A percentile compares a stretch with the other conserved stretches of the same genome.
Evolutionary conservation across 2,797 vertebrate genomes (phyloP).

Genomic region (Staurois parvus): DNA sequence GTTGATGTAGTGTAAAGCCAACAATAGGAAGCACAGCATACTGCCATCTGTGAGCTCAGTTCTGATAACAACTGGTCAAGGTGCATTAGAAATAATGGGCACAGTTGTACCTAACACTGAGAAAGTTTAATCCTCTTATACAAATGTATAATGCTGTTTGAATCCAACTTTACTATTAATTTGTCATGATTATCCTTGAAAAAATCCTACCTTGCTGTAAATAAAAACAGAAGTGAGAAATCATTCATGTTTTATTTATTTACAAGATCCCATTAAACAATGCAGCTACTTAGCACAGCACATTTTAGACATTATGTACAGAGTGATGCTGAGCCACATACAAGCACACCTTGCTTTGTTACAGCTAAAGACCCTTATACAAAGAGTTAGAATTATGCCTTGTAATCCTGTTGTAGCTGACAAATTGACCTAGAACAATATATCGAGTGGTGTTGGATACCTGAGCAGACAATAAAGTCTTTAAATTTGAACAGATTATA

Average conservation of each 20-base stretch:
- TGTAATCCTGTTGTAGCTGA: constrained; percentile 56
- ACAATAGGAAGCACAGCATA: constrained; percentile 44
- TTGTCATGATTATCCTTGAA: constrained; percentile 29
- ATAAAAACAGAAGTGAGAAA: constrained; percentile 18
- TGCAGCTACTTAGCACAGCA: constrained; percentile 4
- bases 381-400: constrained; percentile 52
- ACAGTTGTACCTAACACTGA: constrained; percentile 9
- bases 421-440: constrained; percentile 61
- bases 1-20: constrained; percentile 1
- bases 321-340: constrained; percentile 6
- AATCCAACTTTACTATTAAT: constrained; percentile 16
- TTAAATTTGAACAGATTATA: constrained; percentile 47
- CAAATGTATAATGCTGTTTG: constrained; percentile 21
- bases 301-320: constrained; percentile 23
- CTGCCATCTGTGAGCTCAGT: constrained; percentile 1
- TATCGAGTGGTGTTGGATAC: constrained; percentile 58
- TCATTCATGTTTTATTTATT: constrained; percentile 34
- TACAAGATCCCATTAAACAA: constrained; percentile 19
- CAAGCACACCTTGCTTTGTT: constrained; percentile 54
- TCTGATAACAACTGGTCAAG: constrained; percentile 37
- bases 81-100: constrained; percentile 24
- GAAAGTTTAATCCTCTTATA: constrained; percentile 46
- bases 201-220: constrained; percentile 35
- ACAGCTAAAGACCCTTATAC: constrained; percentile 34
- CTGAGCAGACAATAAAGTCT: constrained; percentile 48